A percentile compares a stretch with the other conserved stretches of the same genome.
These are phyloP conservation scores for Rattus rattus DNA, from an alignment of 2,113 vertebrate genomes.

Conservation along the genomic window DNA sequence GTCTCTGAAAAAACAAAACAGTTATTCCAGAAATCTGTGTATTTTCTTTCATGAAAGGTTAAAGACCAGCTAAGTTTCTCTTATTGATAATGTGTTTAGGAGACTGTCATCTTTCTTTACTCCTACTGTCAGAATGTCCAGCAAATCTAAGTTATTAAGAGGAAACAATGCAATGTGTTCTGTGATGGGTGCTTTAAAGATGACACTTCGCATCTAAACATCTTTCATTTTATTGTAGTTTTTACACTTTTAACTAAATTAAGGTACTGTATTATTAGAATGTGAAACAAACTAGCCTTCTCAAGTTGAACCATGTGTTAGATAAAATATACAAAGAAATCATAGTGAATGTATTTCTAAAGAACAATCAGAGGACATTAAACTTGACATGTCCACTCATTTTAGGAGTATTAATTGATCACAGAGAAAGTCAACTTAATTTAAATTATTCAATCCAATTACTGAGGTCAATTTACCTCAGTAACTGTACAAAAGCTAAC, in stretches of 20 bases:
- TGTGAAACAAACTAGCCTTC: background rate
- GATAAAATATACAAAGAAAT: background rate
- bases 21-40: background rate
- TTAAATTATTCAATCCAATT: background rate
- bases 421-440: conserved; percentile 14
- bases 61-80: background rate
- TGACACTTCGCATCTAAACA: background rate
- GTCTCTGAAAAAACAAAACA: background rate
- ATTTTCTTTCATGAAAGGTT: background rate
- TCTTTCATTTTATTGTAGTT: background rate
- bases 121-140: background rate
- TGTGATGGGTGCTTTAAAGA: background rate
- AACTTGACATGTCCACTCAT: background rate
- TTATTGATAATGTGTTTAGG: background rate
- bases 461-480: background rate
- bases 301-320: background rate
- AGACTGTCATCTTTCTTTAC: fast-evolving
- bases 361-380: background rate
- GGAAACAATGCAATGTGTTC: background rate
- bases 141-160: background rate
- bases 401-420: background rate
- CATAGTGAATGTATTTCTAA: background rate
- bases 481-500: background rate
- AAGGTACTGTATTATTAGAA: background rate
- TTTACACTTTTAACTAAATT: background rate